These are phyloP conservation scores for Sinocyclocheilus anshuiensis DNA, from an alignment of 2,113 vertebrate genomes.

Conservation along the genomic window DNA sequence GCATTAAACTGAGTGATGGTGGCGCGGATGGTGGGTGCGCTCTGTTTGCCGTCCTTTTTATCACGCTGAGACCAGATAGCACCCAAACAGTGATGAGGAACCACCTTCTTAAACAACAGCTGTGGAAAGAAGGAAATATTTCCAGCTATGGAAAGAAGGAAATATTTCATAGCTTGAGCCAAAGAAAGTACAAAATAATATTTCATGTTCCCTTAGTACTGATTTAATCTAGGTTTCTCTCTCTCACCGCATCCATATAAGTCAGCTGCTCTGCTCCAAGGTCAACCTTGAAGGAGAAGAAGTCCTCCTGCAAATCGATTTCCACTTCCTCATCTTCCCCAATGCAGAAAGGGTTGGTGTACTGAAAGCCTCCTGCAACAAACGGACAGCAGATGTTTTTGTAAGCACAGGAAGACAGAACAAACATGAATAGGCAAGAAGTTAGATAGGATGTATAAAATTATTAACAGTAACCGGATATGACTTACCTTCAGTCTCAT, in stretches of 20 bases:
- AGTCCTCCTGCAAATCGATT: slow-evolving; percentile 78
- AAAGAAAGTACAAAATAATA: neutral
- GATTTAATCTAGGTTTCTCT: neutral
- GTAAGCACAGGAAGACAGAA: neutral
- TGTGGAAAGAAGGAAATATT: slow-evolving; percentile 57
- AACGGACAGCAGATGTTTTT: neutral
- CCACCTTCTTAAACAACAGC: slow-evolving; percentile 91
- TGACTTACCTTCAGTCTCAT: slow-evolving; percentile 75
- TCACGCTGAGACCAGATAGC: slow-evolving; percentile 92
- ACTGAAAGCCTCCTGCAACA: slow-evolving; percentile 77
- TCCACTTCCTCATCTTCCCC: slow-evolving; percentile 84
- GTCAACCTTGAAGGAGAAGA: slow-evolving; percentile 84
- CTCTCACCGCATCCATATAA: slow-evolving; percentile 92
- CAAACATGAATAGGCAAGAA: neutral
- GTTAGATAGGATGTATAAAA: neutral
- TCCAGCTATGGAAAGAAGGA: slow-evolving; percentile 69
- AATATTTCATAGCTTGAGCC: neutral
- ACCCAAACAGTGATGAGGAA: slow-evolving; percentile 93
- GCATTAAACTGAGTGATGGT: slow-evolving; percentile 94
- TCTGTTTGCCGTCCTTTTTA: slow-evolving; percentile 89
- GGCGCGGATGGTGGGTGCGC: slow-evolving; percentile 86
- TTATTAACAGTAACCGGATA: neutral
- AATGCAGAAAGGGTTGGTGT: slow-evolving; percentile 70
- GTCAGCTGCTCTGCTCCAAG: slow-evolving; percentile 93
- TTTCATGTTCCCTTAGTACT: neutral